phyloP scores from a whole-genome alignment of 1,140 invertebrate species.

The Riptortus pedestris region DNA sequence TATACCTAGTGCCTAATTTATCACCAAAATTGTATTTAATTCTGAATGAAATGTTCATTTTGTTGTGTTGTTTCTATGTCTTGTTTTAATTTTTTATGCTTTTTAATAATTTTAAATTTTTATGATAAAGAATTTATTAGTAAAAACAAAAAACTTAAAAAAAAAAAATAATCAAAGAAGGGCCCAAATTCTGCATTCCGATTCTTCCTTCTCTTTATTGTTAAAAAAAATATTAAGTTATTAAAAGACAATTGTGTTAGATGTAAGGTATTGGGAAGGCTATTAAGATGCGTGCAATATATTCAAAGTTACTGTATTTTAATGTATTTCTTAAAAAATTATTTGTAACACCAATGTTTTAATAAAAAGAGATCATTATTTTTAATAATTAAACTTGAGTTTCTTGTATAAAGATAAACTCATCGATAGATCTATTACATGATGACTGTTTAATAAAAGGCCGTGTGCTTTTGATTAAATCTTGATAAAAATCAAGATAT shows the following conservation, averaged over 20 bases:
- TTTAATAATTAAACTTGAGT: slow-evolving; percentile 4
- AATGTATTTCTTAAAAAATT: slow-evolving; percentile 6
- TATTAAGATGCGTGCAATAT: background rate
- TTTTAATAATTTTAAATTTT: background rate
- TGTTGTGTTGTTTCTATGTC: background rate
- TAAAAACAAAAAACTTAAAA: background rate
- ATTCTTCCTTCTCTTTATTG: slow-evolving; percentile 1
- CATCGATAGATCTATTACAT: background rate
- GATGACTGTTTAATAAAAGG: background rate
- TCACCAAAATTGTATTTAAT: background rate
- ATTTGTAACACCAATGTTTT: slow-evolving; percentile 8
- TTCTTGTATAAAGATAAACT: background rate
- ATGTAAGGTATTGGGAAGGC: background rate
- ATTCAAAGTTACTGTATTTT: slow-evolving; percentile 4
- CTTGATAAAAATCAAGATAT: no score
- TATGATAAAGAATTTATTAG: background rate
- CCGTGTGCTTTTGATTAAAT: background rate
- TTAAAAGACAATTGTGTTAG: slow-evolving; percentile 11
- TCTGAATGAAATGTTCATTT: background rate
- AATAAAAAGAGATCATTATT: background rate
- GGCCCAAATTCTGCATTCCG: background rate
- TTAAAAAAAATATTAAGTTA: background rate
- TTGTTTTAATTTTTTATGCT: background rate
- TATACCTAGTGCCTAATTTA: background rate
- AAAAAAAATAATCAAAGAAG: background rate